phyloP scores from a whole-genome alignment of 2,797 vertebrate species.

The Aotus griseimembra region DNA sequence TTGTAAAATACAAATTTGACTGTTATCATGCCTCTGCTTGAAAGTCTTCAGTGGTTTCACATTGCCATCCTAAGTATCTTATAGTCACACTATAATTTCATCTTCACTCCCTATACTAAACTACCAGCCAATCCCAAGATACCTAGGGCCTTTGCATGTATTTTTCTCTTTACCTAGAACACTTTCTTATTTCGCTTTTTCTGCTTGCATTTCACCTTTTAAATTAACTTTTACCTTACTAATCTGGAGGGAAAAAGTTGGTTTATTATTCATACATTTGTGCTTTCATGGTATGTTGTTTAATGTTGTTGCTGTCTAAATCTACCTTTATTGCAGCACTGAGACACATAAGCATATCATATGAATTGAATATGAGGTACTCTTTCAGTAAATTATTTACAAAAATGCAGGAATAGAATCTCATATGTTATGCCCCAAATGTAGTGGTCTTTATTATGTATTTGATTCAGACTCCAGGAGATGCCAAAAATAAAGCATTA shows the following conservation, averaged over 20 bases:
- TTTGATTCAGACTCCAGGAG: background rate
- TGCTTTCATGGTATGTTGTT: background rate
- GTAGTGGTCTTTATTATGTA: background rate
- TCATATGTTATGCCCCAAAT: background rate
- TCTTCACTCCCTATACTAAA: background rate
- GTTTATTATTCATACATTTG: background rate
- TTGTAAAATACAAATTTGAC: background rate
- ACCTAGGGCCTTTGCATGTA: background rate
- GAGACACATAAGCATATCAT: background rate
- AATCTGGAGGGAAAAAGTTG: background rate
- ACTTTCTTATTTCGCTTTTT: background rate
- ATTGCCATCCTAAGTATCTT: background rate
- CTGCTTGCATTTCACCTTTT: background rate
- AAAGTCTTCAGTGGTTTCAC: background rate
- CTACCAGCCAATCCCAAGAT: background rate
- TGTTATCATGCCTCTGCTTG: background rate
- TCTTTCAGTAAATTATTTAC: background rate
- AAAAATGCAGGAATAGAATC: background rate
- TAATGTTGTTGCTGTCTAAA: too few relatives aligned
- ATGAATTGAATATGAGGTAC: background rate
- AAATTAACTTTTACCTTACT: background rate
- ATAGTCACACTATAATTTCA: background rate
- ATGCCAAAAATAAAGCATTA: conserved; percentile 17
- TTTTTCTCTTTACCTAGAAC: background rate
- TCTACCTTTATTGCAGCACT: background rate